Base-by-base conservation (phyloP, 2,888 invertebrate species). In the Plagiodera versicolora region DNA sequence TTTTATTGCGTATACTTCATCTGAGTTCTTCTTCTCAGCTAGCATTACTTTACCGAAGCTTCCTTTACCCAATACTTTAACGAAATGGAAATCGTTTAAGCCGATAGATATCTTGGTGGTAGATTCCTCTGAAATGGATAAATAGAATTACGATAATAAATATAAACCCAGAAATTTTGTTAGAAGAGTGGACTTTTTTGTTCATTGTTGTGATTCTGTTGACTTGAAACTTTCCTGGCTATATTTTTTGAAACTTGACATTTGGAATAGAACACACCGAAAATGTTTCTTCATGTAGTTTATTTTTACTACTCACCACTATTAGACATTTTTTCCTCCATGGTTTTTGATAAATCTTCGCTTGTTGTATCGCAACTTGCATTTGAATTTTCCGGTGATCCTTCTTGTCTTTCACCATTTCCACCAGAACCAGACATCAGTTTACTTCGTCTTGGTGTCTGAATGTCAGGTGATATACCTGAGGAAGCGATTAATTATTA, bases 1-100 rank as follows among this genome's bases (percentile, higher is more conserved):
- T 80, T 92, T 92, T 62, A 92, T 89, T 10, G 92, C 92, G 78
- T 90, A 92, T 70, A 93, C 91, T 83, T 98, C 97, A 61, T 97
- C 97, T 16, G 92, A 89, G 68, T 91, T 91, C 81, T 92, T 94
- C 79, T 90, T 90, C 82, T 98, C 98, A 0, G 98, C 98, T 63
- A 98, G 83, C 95, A 98, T 96, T 54, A 98, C 98, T 86, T 98
- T 99, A 61, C 98, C 98, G 82, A 99, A 99, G 77, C 97, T 97
- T 55, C 98, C 98, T 83, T 99, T 99, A 66, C 98, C 98, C 65
- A 99, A 86, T 71, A 99, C 98, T 85, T 99, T 99, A 78, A 98
- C 94, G 82, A 99, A 98, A 79, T 89, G 88, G 82, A 98, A 99
- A 83, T 98, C 96, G 57, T 89, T 87, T 67, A 95, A 84, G 64